These are phyloP conservation scores for Speoplatyrhinus poulsoni DNA, from an alignment of 2,113 vertebrate genomes.

Conservation along the genomic window DNA sequence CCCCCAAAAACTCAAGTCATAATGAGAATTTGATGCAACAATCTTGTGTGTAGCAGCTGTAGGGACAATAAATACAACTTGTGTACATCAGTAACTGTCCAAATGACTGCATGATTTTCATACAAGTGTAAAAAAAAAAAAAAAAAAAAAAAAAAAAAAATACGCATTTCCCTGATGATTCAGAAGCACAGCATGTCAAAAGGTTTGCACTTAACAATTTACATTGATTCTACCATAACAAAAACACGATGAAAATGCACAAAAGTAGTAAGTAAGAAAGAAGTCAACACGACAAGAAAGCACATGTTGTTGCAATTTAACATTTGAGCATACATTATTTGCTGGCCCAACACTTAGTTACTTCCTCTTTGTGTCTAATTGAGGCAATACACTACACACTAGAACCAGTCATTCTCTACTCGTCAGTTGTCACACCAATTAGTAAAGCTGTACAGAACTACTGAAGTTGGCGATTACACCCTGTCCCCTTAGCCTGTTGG, in stretches of 20 bases:
- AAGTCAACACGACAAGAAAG: neutral
- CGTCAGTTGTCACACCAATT: constrained; percentile 28
- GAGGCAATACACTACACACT: neutral
- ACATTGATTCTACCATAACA: neutral
- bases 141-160: neutral
- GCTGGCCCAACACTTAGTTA: neutral
- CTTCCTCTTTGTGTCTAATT: neutral
- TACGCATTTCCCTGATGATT: neutral
- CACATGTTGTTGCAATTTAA: neutral
- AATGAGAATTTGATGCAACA: too few species aligned
- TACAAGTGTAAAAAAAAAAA: neutral
- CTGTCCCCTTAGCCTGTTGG: constrained; percentile 42
- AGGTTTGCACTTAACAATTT: neutral
- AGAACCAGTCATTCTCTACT: constrained; percentile 15
- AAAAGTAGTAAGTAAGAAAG: neutral
- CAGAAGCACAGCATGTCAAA: neutral
- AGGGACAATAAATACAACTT: neutral
- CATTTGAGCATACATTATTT: neutral
- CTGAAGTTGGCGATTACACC: constrained; percentile 54
- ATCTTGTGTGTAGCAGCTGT: neutral
- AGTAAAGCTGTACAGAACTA: constrained; percentile 35
- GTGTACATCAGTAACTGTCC: neutral
- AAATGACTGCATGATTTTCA: neutral
- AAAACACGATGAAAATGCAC: neutral
- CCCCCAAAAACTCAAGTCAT: too few species aligned